Conservation (phyloP, 2,888 invertebrate genomes). For the Petrophora chlorosata region DNA sequence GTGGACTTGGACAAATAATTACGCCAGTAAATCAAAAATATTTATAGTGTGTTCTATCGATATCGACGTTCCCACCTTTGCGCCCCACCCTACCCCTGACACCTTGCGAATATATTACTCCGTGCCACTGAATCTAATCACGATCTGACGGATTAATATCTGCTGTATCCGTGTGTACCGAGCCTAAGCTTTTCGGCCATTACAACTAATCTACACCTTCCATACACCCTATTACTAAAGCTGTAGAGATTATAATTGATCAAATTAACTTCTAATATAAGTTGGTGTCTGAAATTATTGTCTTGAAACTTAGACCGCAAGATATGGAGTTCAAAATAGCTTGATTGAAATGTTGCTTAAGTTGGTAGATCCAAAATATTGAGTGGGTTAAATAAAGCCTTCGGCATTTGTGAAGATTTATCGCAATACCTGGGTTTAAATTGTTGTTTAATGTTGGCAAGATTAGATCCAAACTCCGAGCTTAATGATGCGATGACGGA, state of each 20-base stretch:
- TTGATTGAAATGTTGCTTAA: slow-evolving; percentile 25
- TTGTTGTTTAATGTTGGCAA: slow-evolving; percentile 71
- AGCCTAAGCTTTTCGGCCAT: slow-evolving; percentile 63
- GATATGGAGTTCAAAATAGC: slow-evolving; percentile 42
- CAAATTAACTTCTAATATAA: background rate
- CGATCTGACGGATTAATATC: slow-evolving; percentile 81
- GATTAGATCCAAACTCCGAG: slow-evolving; percentile 55
- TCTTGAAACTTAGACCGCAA: slow-evolving; percentile 9
- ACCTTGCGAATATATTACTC: slow-evolving; percentile 79
- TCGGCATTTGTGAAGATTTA: slow-evolving; percentile 71
- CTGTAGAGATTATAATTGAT: slow-evolving; percentile 14
- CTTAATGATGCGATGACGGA: slow-evolving; percentile 45
- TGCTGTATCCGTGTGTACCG: slow-evolving; percentile 57
- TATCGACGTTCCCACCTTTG: slow-evolving; percentile 39
- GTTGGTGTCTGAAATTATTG: background rate
- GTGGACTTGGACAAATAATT: too few relatives aligned
- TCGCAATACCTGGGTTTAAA: slow-evolving; percentile 75
- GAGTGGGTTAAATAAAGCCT: slow-evolving; percentile 54
- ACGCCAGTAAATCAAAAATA: too few relatives aligned
- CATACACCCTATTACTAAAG: slow-evolving; percentile 30
- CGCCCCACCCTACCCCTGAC: slow-evolving; percentile 45
- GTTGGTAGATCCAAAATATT: slow-evolving; percentile 45
- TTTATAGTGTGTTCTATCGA: slow-evolving; percentile 10
- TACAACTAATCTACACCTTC: slow-evolving; percentile 26
- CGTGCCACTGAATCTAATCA: slow-evolving; percentile 82